These are phyloP conservation scores for Stenolophus ochropezus DNA, from an alignment of 2,888 invertebrate genomes.

Conservation along the genomic window DNA sequence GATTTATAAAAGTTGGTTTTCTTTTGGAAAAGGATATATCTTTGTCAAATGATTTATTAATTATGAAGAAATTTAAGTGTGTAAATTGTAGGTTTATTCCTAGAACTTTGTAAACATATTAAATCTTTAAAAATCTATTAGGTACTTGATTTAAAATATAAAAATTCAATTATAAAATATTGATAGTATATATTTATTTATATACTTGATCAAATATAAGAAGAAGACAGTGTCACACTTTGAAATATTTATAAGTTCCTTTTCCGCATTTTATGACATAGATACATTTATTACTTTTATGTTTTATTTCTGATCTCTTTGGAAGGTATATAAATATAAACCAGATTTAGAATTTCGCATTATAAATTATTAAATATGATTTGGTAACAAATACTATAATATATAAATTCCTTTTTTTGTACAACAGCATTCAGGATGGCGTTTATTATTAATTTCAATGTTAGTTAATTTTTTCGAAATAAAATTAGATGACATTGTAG, in stretches of 20 bases:
- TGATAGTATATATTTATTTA: not conserved
- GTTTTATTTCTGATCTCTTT: not conserved
- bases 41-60: too few relatives aligned
- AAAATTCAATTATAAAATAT: too few relatives aligned
- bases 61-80: too few relatives aligned
- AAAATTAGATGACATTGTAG: conserved; percentile 8
- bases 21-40: too few relatives aligned
- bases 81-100: too few relatives aligned
- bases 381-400: too few relatives aligned
- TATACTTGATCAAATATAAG: not conserved
- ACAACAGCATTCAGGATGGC: too few relatives aligned
- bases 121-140: too few relatives aligned
- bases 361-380: too few relatives aligned
- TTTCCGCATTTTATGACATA: not conserved
- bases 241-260: not conserved
- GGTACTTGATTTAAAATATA: too few relatives aligned
- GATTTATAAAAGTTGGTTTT: too few relatives aligned
- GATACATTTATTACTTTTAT: not conserved
- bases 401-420: too few relatives aligned
- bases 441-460: conserved; percentile 6
- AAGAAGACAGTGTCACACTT: not conserved
- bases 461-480: not conserved
- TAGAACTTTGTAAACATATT: not conserved
- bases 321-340: not conserved
- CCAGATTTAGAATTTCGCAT: not conserved